Base-by-base conservation (phyloP, 1,140 invertebrate genomes). In the Trachymyrmex septentrionalis region DNA sequence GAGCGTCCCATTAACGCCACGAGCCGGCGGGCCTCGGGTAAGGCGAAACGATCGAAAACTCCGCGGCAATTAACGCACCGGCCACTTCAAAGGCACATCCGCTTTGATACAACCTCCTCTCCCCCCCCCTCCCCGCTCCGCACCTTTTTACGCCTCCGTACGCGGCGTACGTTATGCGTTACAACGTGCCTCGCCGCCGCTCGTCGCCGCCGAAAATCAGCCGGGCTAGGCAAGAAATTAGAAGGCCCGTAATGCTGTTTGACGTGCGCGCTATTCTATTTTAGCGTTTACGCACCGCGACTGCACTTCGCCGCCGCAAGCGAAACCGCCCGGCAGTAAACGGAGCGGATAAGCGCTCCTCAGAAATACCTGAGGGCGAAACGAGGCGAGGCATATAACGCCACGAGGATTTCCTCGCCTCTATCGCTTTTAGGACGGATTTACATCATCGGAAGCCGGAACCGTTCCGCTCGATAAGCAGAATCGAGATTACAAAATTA, bases 231-330 rank as follows among this genome's bases (percentile, higher is more conserved):
- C 57, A 30, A 69, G 30, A 71, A 50, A 86, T 81, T 76, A 71
- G 78, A 66, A 76, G 77, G 89, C 91, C 92, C 89, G 90, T 92
- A 78, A 91, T 93, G 91, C 91, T 85, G 88, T 91, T 93, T 92
- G 89, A 93, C 91, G 89, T 89, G 88, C 91, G 86, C 90, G 38
- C 48, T 88, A 93, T 93, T 92, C 94, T 95, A 95, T 95, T 95
- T 95, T 92, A 90, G 91, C 89, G 72, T 93, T 92, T 88, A 90
- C 89, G 89, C 89, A 88, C 30, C 92, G 91, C 76, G 87, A 92
- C 87, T 90, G 90, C 90, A 90, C 90, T 93, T 93, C 87, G 90
- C 85, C 88, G 84, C 78, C 66, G 85, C 72, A 38, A 12, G 67
- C 88, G 69, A 85, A 81, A 86, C 64, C 75, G 87, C 80, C 77